Evolutionary conservation across 35 echinoderm and acorn worm species (phyloP), one percentile per base, ranked within the genome.

Genomic region (Acanthaster planci): DNA sequence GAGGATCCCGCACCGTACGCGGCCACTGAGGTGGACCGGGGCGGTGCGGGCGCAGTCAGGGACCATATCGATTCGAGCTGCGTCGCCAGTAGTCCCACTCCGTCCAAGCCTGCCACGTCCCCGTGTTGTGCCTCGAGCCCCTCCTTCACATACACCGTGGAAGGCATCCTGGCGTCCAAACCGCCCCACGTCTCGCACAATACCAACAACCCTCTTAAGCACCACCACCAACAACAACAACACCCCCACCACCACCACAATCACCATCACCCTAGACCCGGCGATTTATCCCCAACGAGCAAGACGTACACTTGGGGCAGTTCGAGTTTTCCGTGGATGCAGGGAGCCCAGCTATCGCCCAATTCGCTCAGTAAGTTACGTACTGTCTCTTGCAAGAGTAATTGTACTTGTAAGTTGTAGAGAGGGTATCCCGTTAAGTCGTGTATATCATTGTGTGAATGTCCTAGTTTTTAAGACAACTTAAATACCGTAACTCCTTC

Each of bases 301-400:
- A 59, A 89, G 67, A 89, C 87, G 10, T 89, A 89, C 80, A 89
- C 87, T 2, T 89, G 87, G 87, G 82, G 67, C 77, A 42, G 27
- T 21, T 60, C 87, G 27, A 89, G 64, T 77, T 89, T 89, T 39
- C 87, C 87, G 16, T 89, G 87, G 87, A 89, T 89, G 87, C 87
- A 89, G 52, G 87, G 55, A 19, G 80, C 79, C 29, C 51, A 42
- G 76, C 47, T 84, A 75, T 83, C 79, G 18, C 87, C 87, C 37
- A 40, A 79, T 35, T 72, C 64, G 30, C 67, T 67, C 22, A 80
- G 87, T 89, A 84, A 36, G 52, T 82, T 21, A n/a, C n/a, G n/a
- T n/a, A n/a, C n/a, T n/a, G n/a, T n/a, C n/a, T n/a, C n/a, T n/a
- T n/a, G n/a, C n/a, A n/a, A n/a, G n/a, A n/a, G n/a, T n/a, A n/a